Percentiles rank a stretch among this genome's conserved stretches.
These are phyloP conservation scores for Champsocephalus gunnari DNA, from an alignment of 2,797 vertebrate species.

Conservation along the genomic window DNA sequence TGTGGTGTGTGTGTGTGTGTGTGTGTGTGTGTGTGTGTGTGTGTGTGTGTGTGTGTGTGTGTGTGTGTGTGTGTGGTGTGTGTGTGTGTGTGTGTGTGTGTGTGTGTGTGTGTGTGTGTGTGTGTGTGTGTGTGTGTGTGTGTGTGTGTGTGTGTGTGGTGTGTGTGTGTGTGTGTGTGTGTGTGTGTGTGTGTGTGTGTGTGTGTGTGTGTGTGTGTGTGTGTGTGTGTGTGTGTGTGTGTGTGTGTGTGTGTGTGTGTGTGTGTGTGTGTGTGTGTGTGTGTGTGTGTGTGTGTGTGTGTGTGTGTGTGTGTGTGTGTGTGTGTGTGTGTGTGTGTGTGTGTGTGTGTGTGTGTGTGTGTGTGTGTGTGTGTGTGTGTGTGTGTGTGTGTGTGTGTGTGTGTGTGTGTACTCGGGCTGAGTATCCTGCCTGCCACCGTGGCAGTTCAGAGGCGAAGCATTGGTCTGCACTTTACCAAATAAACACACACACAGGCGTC, in stretches of 20 bases:
- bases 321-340: too few species aligned
- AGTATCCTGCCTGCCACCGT: constrained; percentile 73
- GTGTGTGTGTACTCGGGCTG: constrained; percentile 46
- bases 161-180: neutral
- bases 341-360: too few species aligned
- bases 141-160: neutral
- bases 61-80: constrained; percentile 9
- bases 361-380: too few species aligned
- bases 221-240: too few species aligned
- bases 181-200: too few species aligned
- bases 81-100: constrained; percentile 8
- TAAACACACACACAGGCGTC: constrained; percentile 67
- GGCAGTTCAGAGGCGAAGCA: constrained; percentile 66
- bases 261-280: too few species aligned
- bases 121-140: constrained; percentile 16
- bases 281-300: too few species aligned
- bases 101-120: constrained; percentile 4
- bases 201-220: too few species aligned
- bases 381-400: too few species aligned
- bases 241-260: too few species aligned
- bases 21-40: constrained; percentile 14
- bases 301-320: too few species aligned
- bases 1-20: neutral
- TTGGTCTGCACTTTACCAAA: constrained; percentile 51
- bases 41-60: constrained; percentile 6